phyloP scores from a whole-genome alignment of 2,888 invertebrate species.

The Xestia ashworthii region DNA sequence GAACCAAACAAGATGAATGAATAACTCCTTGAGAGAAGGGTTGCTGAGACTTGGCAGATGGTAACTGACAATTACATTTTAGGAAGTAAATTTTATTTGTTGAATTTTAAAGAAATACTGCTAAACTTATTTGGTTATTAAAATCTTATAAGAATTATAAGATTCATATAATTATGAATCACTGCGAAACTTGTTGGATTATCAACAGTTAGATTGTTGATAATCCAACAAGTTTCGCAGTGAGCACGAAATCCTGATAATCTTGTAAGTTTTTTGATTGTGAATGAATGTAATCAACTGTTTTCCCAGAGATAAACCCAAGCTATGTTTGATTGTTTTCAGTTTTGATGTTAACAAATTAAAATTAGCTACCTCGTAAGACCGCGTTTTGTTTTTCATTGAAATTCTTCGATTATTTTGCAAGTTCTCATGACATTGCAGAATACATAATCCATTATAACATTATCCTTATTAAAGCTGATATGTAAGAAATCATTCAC shows the following conservation, averaged over 20 bases:
- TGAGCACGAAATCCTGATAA: slow-evolving; percentile 12
- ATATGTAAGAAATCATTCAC: background rate
- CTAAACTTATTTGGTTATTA: background rate
- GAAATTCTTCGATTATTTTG: background rate
- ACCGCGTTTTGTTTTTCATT: background rate
- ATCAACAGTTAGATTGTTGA: slow-evolving; percentile 8
- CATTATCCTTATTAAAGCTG: background rate
- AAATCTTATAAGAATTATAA: background rate
- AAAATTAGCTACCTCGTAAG: background rate
- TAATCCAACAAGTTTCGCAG: slow-evolving; percentile 1
- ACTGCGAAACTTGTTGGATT: too few species aligned
- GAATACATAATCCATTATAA: background rate
- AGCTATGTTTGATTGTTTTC: slow-evolving; percentile 5
- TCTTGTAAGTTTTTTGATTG: background rate
- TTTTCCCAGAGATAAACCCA: background rate
- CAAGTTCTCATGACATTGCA: background rate
- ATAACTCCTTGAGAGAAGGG: slow-evolving; percentile 61
- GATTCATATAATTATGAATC: background rate
- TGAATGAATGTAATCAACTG: slow-evolving; percentile 24
- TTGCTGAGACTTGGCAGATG: slow-evolving; percentile 20
- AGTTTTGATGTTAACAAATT: background rate
- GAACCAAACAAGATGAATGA: slow-evolving; percentile 73
- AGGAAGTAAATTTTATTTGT: background rate
- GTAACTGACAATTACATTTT: slow-evolving; percentile 39
- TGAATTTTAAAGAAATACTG: background rate